Percentiles rank a stretch among this genome's conserved stretches.
These are phyloP conservation scores for Hydrocynus forskahlii DNA, from an alignment of 2,797 vertebrate genomes.

Conservation along the genomic window DNA sequence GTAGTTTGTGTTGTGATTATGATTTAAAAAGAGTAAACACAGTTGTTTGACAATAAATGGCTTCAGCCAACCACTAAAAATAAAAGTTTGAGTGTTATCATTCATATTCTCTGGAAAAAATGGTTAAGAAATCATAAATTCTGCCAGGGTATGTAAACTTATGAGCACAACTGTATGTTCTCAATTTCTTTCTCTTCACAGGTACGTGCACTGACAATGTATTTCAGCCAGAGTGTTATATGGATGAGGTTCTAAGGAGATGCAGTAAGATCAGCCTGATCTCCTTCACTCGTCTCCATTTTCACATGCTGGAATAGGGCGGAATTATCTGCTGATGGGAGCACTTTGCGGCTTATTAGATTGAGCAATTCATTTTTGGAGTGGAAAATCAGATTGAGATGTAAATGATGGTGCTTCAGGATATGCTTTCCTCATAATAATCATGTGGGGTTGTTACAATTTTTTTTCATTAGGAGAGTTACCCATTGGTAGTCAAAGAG, in stretches of 20 bases:
- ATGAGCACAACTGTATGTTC: no score
- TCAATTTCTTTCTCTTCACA: background rate
- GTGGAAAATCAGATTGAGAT: background rate
- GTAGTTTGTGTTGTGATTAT: no score
- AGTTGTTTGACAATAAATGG: no score
- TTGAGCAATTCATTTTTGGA: background rate
- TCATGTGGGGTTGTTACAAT: background rate
- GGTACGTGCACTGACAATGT: background rate
- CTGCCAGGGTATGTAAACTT: no score
- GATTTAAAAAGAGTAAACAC: no score
- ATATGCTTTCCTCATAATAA: background rate
- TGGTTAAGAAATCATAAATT: no score
- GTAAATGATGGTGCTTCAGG: background rate
- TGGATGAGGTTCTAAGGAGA: background rate
- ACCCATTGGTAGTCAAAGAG: background rate
- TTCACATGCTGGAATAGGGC: background rate
- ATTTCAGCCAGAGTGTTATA: background rate
- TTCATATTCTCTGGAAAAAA: no score
- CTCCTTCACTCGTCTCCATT: background rate
- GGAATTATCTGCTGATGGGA: background rate
- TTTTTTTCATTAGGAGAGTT: background rate
- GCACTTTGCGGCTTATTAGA: background rate
- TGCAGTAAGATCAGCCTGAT: background rate
- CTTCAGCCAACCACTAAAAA: no score
- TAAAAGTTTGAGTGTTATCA: no score